Conservation (phyloP, 30 jellyfish, hydroid and myxozoan genomes). For the Pseudorhiza aurosa region DNA sequence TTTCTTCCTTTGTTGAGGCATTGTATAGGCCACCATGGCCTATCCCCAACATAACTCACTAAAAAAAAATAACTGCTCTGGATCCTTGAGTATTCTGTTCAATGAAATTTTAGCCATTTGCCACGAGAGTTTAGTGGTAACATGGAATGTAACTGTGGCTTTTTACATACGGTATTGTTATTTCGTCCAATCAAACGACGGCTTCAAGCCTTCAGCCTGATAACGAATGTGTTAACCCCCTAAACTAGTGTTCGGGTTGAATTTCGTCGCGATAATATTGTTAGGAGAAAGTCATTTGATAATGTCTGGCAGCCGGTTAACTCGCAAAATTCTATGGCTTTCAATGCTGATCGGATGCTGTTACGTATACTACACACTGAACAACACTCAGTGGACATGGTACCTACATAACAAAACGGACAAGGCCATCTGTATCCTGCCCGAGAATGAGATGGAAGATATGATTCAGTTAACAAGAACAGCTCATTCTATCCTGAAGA, state of each 20-base stretch:
- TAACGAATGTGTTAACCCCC: too few species aligned
- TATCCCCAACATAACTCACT: too few species aligned
- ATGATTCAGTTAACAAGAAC: conserved; percentile 30
- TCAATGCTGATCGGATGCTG: conserved; percentile 15
- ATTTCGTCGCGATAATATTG: not conserved
- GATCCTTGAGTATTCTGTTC: too few species aligned
- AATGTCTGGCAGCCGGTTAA: not conserved
- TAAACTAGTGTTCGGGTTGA: not conserved
- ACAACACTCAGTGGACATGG: conserved; percentile 56
- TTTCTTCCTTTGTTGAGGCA: too few species aligned
- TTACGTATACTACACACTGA: conserved; percentile 21
- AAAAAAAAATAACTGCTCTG: too few species aligned
- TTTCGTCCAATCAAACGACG: too few species aligned
- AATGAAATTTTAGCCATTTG: too few species aligned
- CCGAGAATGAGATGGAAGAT: conserved; percentile 30
- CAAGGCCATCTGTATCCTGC: conserved; percentile 10
- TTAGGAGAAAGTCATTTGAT: not conserved
- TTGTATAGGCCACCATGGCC: too few species aligned
- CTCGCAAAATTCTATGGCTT: not conserved
- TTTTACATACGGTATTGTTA: too few species aligned
- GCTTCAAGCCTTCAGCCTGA: too few species aligned
- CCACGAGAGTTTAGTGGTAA: too few species aligned
- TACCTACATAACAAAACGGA: conserved; percentile 19
- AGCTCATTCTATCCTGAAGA: conserved; percentile 13
- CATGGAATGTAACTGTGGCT: too few species aligned